Percentiles rank a stretch among this genome's conserved stretches.
Conservation (phyloP, 2,797 vertebrate genomes). For the Pipistrellus kuhlii region DNA sequence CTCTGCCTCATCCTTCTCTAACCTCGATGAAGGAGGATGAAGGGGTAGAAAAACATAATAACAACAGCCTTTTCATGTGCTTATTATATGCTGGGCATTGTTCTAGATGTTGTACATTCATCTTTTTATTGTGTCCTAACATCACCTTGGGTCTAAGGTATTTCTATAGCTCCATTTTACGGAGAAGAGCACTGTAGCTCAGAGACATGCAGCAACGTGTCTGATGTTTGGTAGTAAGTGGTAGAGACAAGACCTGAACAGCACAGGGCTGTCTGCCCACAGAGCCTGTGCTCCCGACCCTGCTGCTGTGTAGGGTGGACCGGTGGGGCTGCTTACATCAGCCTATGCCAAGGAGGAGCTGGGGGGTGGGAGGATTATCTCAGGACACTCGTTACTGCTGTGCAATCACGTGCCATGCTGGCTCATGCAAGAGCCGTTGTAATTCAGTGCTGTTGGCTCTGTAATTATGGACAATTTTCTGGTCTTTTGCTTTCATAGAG, state of each 20-base stretch:
- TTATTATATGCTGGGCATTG: background rate
- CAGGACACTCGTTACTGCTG: background rate
- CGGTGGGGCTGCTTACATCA: background rate
- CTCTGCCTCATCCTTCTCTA: slow-evolving; percentile 46
- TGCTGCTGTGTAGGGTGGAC: accelerated
- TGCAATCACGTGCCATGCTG: background rate
- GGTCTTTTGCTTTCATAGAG: slow-evolving; percentile 54
- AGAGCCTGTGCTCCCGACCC: background rate
- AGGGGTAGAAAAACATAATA: slow-evolving; percentile 21
- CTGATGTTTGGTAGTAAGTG: background rate
- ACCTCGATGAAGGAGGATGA: slow-evolving; percentile 64
- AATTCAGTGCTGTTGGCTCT: background rate
- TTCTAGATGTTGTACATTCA: background rate
- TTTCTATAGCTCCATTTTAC: slow-evolving; percentile 13
- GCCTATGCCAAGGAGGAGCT: background rate
- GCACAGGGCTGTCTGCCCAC: background rate
- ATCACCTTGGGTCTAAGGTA: background rate
- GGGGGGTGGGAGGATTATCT: too few relatives aligned
- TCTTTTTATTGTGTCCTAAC: background rate
- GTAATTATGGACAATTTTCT: slow-evolving; percentile 63
- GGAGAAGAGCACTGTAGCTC: background rate
- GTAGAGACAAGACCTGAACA: background rate
- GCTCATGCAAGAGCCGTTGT: background rate
- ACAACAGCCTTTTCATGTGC: background rate
- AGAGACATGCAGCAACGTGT: background rate